These are phyloP conservation scores for Papilio polytes DNA, from an alignment of 1,140 invertebrate genomes.

Conservation along the genomic window DNA sequence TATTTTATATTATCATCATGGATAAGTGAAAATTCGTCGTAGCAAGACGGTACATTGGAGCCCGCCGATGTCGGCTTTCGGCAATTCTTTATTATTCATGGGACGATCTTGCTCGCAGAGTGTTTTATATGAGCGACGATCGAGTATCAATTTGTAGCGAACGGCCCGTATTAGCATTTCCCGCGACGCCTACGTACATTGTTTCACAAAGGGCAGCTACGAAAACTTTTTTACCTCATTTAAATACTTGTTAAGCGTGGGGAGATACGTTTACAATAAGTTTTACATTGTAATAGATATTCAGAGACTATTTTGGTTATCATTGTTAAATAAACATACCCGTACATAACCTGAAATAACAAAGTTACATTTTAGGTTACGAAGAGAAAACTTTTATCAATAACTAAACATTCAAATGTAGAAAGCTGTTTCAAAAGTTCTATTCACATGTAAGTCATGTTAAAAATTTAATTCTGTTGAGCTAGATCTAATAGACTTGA, in stretches of 20 bases:
- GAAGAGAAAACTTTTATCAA: not conserved
- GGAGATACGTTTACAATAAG: slow-evolving; percentile 43
- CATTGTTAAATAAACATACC: not conserved
- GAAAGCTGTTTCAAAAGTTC: not conserved
- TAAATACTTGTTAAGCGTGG: slow-evolving; percentile 34
- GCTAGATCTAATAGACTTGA: not conserved
- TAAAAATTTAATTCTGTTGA: not conserved
- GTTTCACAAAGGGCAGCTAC: slow-evolving; percentile 56
- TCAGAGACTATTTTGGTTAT: not conserved
- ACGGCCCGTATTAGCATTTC: slow-evolving; percentile 77
- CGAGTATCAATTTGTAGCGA: slow-evolving; percentile 82
- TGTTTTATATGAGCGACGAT: slow-evolving; percentile 83
- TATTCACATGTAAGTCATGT: not conserved
- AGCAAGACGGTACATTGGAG: slow-evolving; percentile 43
- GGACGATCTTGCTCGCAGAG: slow-evolving; percentile 76
- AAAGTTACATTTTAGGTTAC: not conserved
- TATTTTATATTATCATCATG: not conserved
- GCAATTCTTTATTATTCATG: slow-evolving; percentile 83
- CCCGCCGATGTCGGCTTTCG: slow-evolving; percentile 60
- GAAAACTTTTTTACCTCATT: slow-evolving; percentile 32
- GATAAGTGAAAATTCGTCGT: slow-evolving; percentile 51
- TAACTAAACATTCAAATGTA: not conserved
- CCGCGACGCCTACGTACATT: slow-evolving; percentile 70
- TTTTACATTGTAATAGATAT: slow-evolving; percentile 39
- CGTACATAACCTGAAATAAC: not conserved